These are phyloP conservation scores for Crocodylus rhombifer DNA, from an alignment of 2,797 vertebrate genomes.

Conservation along the genomic window DNA sequence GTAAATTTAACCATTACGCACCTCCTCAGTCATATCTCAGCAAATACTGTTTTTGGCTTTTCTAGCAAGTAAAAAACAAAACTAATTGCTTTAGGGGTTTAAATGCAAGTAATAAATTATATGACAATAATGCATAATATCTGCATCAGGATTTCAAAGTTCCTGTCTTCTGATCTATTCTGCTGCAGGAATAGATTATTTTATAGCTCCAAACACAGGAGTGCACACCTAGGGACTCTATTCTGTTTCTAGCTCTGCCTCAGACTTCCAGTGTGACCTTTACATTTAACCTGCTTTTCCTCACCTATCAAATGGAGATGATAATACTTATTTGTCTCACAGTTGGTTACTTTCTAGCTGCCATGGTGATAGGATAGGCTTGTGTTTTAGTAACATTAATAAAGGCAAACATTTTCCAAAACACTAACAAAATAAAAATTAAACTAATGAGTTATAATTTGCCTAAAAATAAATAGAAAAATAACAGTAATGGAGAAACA, in stretches of 20 bases:
- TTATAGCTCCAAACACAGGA: conserved; percentile 32
- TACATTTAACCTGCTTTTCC: conserved; percentile 56
- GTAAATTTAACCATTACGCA: neutral
- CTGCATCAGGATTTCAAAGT: conserved; percentile 20
- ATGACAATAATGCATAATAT: neutral
- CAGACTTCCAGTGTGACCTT: conserved; percentile 62
- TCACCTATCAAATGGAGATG: conserved; percentile 59
- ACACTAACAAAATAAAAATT: neutral
- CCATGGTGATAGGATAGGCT: conserved; percentile 54
- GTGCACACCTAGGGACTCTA: conserved; percentile 57
- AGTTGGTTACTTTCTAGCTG: conserved; percentile 70
- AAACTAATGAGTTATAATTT: conserved; percentile 5
- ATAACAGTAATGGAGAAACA: conserved; percentile 2
- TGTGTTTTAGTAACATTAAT: conserved; percentile 47
- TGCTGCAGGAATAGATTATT: neutral
- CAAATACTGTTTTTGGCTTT: neutral
- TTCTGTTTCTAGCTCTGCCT: conserved; percentile 68
- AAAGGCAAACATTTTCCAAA: conserved; percentile 22
- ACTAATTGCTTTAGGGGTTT: neutral
- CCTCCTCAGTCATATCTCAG: neutral
- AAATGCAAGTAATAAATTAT: neutral
- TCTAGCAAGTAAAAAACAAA: neutral
- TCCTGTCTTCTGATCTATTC: conserved; percentile 3
- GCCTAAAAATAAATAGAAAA: conserved; percentile 10
- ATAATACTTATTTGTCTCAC: conserved; percentile 71